Evolutionary conservation across 1,140 invertebrate genomes (phyloP), one percentile per base, ranked within the genome.

Genomic region (Cotesia glomerata): DNA sequence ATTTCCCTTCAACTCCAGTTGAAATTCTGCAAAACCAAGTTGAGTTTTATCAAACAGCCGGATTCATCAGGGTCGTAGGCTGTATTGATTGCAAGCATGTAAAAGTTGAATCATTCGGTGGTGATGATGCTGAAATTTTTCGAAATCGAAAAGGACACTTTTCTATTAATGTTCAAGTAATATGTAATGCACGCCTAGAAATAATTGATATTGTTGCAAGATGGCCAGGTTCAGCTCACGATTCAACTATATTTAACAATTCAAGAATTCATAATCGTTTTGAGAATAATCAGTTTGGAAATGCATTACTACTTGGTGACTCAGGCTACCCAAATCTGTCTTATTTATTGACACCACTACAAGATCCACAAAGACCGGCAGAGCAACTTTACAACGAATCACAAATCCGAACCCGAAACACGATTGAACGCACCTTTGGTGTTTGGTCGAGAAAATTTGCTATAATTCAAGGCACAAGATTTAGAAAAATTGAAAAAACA

Each of bases 381-480:
- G 80, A 86, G 71, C 32, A 75, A 11, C 39, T 74, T 54, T 88
- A 83, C 62, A 87, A 87, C 75, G 78, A 81, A 63, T 75, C 85
- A 16, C 85, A 87, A 63, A 84, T 84, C 26, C 75, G 75, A 65
- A 87, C 86, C 7, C 74, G 85, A 68, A 86, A 84, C 68, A 52
- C 68, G 1, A 79, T 88, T 64, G 87, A 88, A 78, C 75, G 84
- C 73, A 73, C 52, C n/a, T 84, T 85, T 82, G 85, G 81, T 1
- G 70, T 82, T 5, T 86, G 78, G 80, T 87, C 86, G 65, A 71
- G 78, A 71, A 54, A 85, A 81, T 89, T 90, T 82, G 85, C 86
- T 78, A 81, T 88, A 45, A 81, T 71, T 13, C 71, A 76, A 45
- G 76, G 75, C 7, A 72, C 79, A 14, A 52, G 80, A 13, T 56